A percentile compares a stretch with the other conserved stretches of the same genome.
Conservation (phyloP, 2,113 vertebrate species). For the Chionodraco myersi region DNA sequence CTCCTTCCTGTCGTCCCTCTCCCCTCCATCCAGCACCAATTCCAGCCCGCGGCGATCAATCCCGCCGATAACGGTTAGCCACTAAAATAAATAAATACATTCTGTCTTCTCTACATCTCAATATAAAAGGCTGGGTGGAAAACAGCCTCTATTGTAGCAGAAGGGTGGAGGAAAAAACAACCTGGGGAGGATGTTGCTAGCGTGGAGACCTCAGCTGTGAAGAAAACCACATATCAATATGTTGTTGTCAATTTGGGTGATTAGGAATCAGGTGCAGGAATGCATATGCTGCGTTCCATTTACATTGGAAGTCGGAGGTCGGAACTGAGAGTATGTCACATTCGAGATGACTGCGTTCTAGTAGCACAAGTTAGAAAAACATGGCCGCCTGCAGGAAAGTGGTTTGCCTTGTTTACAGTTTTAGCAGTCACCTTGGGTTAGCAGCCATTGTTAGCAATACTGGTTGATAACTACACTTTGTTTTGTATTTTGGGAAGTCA, state of each 20-base stretch:
- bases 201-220: constrained; percentile 28
- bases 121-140: constrained; percentile 17
- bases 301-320: too few species aligned
- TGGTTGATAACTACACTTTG: too few species aligned
- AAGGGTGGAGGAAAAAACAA: neutral
- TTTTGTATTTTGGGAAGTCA: too few species aligned
- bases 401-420: too few species aligned
- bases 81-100: constrained; percentile 72
- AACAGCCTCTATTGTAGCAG: neutral
- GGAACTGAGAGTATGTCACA: too few species aligned
- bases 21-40: constrained; percentile 63
- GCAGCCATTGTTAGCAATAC: too few species aligned
- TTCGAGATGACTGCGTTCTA: too few species aligned
- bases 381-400: too few species aligned
- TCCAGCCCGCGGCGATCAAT: constrained; percentile 69
- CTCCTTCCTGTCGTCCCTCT: constrained; percentile 69
- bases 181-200: neutral
- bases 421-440: too few species aligned
- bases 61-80: constrained; percentile 65
- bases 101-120: constrained; percentile 40
- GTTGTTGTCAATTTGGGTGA: constrained; percentile 22
- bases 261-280: neutral
- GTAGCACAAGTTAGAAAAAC: too few species aligned
- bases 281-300: too few species aligned
- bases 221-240: constrained; percentile 23